These are phyloP conservation scores for Stercorarius parasiticus DNA, from an alignment of 2,113 vertebrate genomes.

Conservation along the genomic window DNA sequence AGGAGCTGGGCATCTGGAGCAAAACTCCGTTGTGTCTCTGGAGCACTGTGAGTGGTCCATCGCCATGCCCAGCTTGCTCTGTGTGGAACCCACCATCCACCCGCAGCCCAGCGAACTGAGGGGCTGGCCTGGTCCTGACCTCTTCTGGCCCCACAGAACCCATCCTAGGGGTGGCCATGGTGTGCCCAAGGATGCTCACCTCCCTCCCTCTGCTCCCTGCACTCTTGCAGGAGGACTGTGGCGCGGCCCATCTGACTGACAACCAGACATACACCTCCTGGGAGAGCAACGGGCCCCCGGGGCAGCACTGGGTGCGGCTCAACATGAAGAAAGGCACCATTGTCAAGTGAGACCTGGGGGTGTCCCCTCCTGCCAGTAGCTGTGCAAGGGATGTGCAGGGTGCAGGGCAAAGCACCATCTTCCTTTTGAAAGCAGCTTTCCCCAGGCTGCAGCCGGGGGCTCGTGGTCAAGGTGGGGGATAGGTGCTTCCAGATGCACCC, in stretches of 20 bases:
- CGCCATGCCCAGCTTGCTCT: background rate
- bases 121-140: background rate
- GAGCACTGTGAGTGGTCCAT: background rate
- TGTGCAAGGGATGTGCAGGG: background rate
- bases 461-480: background rate
- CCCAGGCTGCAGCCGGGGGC: background rate
- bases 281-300: conserved; percentile 89
- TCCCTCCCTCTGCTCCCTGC: background rate
- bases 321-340: conserved; percentile 93
- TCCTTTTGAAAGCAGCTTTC: background rate
- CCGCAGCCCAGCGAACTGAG: accelerated
- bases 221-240: conserved; percentile 82
- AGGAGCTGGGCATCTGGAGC: background rate
- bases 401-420: background rate
- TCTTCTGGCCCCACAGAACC: background rate
- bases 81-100: background rate
- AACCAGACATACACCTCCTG: conserved; percentile 87
- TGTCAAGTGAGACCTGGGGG: conserved; percentile 83
- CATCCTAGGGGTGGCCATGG: background rate
- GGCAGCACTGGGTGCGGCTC: conserved; percentile 96
- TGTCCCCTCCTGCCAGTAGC: background rate
- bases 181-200: background rate
- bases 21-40: background rate
- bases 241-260: conserved; percentile 83
- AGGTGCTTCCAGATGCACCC: background rate